These are phyloP conservation scores for Acronicta leporina DNA, from an alignment of 2,888 invertebrate species.

Conservation along the genomic window DNA sequence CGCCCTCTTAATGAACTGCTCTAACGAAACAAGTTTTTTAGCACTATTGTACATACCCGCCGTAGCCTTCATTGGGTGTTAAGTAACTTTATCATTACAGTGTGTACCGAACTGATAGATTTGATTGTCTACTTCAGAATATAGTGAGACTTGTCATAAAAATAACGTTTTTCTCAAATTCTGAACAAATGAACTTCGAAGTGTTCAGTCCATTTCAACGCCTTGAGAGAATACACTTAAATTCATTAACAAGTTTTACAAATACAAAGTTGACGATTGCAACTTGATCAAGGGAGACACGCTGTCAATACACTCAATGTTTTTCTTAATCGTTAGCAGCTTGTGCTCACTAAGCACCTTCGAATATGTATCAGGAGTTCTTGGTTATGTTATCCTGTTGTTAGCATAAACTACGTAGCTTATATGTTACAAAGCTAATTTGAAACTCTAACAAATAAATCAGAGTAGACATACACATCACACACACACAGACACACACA, in stretches of 20 bases:
- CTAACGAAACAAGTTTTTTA: constrained; percentile 81
- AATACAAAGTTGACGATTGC: background rate
- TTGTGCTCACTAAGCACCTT: constrained; percentile 38
- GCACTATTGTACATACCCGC: constrained; percentile 64
- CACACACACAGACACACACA: no score
- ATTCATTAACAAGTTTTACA: background rate
- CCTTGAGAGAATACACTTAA: background rate
- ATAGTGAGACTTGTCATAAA: background rate
- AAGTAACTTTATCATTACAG: constrained; percentile 25
- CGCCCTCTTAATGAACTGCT: constrained; percentile 82
- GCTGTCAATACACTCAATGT: constrained; percentile 20
- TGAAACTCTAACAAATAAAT: background rate
- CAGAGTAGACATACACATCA: no score
- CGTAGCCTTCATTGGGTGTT: constrained; percentile 42
- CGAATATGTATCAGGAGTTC: constrained; percentile 27
- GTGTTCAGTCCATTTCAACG: background rate
- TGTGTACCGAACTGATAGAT: constrained; percentile 15
- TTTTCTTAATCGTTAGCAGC: constrained; percentile 7
- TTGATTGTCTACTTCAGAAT: constrained; percentile 9
- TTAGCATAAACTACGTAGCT: constrained; percentile 21
- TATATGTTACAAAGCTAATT: constrained; percentile 12
- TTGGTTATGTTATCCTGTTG: constrained; percentile 26
- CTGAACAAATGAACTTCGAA: no score
- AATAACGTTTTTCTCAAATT: no score
- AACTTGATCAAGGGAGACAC: constrained; percentile 7